Conservation (phyloP, 2,888 invertebrate species). For the Drosophila planitibia region DNA sequence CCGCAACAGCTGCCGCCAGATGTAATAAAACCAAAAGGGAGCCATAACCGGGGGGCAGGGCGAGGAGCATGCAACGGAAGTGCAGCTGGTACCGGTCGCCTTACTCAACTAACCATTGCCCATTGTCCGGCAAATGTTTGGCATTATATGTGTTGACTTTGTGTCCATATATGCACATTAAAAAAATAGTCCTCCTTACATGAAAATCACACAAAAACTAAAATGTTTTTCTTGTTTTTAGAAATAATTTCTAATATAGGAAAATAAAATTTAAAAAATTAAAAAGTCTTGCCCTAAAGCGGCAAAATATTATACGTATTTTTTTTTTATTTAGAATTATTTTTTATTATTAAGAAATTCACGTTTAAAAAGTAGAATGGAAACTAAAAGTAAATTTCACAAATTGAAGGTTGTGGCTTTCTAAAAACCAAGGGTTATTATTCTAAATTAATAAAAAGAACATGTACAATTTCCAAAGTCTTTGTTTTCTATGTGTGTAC, state of each 20-base stretch:
- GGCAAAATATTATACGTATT: too few species aligned
- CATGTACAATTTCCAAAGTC: too few species aligned
- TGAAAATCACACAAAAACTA: neutral
- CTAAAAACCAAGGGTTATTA: too few species aligned
- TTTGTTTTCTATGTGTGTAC: too few species aligned
- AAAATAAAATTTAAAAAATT: neutral
- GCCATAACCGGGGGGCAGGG: neutral
- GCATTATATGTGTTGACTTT: slow-evolving; percentile 19
- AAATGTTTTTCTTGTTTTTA: neutral
- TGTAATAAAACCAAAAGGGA: slow-evolving; percentile 50
- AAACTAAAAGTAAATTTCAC: neutral
- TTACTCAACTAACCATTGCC: slow-evolving; percentile 35
- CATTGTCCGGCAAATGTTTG: slow-evolving; percentile 31
- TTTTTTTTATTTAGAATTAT: too few species aligned
- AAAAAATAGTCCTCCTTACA: neutral
- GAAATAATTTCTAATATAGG: neutral
- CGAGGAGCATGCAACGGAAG: slow-evolving; percentile 65
- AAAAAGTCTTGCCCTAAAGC: neutral
- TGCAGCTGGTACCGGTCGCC: slow-evolving; percentile 50
- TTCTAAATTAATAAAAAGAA: too few species aligned
- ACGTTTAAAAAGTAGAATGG: neutral
- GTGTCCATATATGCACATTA: slow-evolving; percentile 18
- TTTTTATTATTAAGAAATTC: too few species aligned
- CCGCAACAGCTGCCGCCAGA: slow-evolving; percentile 63
- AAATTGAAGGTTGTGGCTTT: neutral